These are phyloP conservation scores for Phylloscopus trochilus DNA, from an alignment of 2,113 vertebrate genomes.

Conservation along the genomic window DNA sequence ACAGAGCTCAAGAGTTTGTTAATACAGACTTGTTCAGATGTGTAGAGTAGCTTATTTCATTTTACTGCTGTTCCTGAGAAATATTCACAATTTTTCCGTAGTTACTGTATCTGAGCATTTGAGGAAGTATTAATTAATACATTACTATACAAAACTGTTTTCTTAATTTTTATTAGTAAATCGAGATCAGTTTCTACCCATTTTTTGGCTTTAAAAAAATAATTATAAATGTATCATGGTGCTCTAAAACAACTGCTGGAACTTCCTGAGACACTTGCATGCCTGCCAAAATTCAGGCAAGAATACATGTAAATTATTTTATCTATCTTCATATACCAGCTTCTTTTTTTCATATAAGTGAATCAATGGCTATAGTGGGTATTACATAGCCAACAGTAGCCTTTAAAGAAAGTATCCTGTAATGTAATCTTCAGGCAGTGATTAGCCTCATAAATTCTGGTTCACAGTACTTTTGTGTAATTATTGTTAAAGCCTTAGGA, in stretches of 20 bases:
- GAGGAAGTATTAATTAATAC: not conserved
- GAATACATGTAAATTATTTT: not conserved
- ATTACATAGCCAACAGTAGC: not conserved
- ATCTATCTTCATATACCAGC: not conserved
- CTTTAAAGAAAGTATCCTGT: slow-evolving; percentile 30
- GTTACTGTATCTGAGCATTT: not conserved
- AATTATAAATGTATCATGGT: not conserved
- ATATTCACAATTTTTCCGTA: not conserved
- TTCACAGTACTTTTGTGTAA: slow-evolving; percentile 55
- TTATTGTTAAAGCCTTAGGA: slow-evolving; percentile 61
- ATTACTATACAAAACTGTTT: not conserved
- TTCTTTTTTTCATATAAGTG: not conserved
- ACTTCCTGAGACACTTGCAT: not conserved
- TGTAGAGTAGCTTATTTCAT: not conserved
- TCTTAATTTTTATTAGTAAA: not conserved
- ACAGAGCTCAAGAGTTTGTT: not conserved
- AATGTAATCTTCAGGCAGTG: slow-evolving; percentile 49
- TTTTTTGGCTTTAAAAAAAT: not conserved
- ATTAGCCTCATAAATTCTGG: slow-evolving; percentile 69
- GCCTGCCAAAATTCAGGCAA: not conserved
- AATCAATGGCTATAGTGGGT: not conserved
- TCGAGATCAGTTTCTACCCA: not conserved
- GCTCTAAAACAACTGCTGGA: not conserved
- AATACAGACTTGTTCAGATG: not conserved
- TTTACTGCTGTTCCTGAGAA: not conserved